Percentiles rank a stretch among this genome's conserved stretches.
Conservation (phyloP, 2,113 vertebrate species). For the Pteropus alecto region DNA sequence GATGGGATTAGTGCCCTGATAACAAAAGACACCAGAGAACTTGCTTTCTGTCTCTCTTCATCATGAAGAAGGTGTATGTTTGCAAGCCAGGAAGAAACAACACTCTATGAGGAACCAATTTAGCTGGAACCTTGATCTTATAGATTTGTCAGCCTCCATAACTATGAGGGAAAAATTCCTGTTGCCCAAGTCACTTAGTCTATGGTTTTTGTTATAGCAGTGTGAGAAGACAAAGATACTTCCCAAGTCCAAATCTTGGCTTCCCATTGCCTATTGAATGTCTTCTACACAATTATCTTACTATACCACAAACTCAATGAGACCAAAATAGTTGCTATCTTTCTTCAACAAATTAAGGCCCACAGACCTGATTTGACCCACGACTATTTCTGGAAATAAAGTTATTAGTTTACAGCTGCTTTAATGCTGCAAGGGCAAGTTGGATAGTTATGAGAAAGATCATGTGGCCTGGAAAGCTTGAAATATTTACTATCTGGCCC, state of each 20-base stretch:
- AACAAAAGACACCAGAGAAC: background rate
- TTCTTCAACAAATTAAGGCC: background rate
- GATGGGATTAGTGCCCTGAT: background rate
- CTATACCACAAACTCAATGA: background rate
- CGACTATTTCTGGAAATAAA: background rate
- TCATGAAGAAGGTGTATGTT: background rate
- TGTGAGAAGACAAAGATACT: background rate
- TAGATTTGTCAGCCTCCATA: background rate
- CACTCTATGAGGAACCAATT: background rate
- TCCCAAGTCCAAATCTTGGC: background rate
- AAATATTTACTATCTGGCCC: background rate
- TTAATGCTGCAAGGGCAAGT: background rate
- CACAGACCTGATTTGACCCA: background rate
- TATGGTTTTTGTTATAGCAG: background rate
- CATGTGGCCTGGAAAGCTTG: background rate
- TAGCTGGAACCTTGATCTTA: background rate
- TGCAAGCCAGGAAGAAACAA: background rate
- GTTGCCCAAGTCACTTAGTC: background rate
- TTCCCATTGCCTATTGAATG: background rate
- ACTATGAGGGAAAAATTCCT: background rate
- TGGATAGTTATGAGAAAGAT: background rate
- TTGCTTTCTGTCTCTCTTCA: background rate
- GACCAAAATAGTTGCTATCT: background rate
- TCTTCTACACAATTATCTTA: background rate
- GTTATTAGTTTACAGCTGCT: background rate